A percentile compares a stretch with the other conserved stretches of the same genome.
Conservation (phyloP, 2,888 invertebrate species). For the Pachymerium ferrugineum region DNA sequence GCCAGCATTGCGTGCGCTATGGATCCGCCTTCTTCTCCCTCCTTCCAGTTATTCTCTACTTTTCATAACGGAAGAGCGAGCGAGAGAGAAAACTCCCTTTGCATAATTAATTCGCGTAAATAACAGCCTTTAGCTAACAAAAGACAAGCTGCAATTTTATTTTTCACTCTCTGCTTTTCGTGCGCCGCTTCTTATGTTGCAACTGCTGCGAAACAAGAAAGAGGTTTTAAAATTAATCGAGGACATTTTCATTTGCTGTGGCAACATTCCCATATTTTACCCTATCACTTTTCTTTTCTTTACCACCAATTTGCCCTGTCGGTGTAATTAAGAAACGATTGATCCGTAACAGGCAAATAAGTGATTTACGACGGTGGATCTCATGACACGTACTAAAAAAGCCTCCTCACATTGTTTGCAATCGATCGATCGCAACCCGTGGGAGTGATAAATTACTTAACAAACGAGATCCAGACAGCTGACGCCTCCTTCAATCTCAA, state of each 20-base stretch:
- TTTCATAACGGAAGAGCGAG: slow-evolving; percentile 10
- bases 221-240: neutral
- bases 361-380: neutral
- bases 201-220: slow-evolving; percentile 5
- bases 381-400: neutral
- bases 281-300: neutral
- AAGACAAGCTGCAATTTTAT: slow-evolving; percentile 18
- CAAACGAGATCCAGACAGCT: slow-evolving; percentile 18
- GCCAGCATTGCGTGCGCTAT: slow-evolving; percentile 1
- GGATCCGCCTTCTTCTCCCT: slow-evolving; percentile 1
- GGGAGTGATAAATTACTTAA: slow-evolving; percentile 21
- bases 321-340: neutral
- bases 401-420: neutral
- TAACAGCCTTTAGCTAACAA: slow-evolving; percentile 15
- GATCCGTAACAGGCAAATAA: slow-evolving; percentile 9
- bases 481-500: slow-evolving; percentile 18
- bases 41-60: slow-evolving; percentile 10
- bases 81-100: slow-evolving; percentile 1
- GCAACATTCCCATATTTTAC: neutral
- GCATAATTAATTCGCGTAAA: slow-evolving; percentile 21
- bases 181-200: neutral
- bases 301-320: neutral
- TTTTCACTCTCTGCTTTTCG: neutral
- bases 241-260: neutral
- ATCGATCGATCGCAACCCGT: neutral